Evolutionary conservation across 1,140 invertebrate species (phyloP), one percentile per base, ranked within the genome.

Genomic region (Camponotus vicinus): DNA sequence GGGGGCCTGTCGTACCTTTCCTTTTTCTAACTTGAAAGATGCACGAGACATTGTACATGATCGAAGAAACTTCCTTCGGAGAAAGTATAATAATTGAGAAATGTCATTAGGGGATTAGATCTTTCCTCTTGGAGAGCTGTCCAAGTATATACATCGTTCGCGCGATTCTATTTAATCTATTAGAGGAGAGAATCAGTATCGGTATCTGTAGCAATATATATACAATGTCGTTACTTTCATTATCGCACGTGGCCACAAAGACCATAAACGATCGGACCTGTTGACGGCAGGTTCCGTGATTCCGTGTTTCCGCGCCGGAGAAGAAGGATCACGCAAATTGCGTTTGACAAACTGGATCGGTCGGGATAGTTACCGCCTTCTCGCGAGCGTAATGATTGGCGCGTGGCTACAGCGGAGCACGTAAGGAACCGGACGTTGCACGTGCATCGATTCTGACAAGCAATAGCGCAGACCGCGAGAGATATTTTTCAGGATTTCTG

Each of bases 261-360:
- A 9, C 34, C 40, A n/a, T 73, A 55, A 87, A 88, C 57, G 69
- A 67, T 87, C 45, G 70, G 75, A 82, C 11, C 27, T 37, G 40
- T 45, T 34, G 32, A 32, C 45, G 73, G 67, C 21, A 37, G 3
- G 45, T 13, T 15, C 8, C 42, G 8, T 42, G 45, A 59, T 67
- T 77, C 42, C 70, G 32, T 67, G 77, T 69, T 71, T 49, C 67
- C 61, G 40, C 71, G 49, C 40, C 37, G 45, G 45, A 6, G 45
- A 11, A 55, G 64, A 61, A 64, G 57, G 45, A 66, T 75, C 80
- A 66, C 83, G 83, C 76, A 86, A 89, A 89, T 89, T 71, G 83
- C 77, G 63, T 89, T 89, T 89, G 88, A 88, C 88, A 88, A 86
- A 88, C 83, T 86, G 87, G 70, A 88, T 82, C 83, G 76, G 40